phyloP scores from a whole-genome alignment of 2,888 invertebrate genomes.

The Metacarcinus magister region DNA sequence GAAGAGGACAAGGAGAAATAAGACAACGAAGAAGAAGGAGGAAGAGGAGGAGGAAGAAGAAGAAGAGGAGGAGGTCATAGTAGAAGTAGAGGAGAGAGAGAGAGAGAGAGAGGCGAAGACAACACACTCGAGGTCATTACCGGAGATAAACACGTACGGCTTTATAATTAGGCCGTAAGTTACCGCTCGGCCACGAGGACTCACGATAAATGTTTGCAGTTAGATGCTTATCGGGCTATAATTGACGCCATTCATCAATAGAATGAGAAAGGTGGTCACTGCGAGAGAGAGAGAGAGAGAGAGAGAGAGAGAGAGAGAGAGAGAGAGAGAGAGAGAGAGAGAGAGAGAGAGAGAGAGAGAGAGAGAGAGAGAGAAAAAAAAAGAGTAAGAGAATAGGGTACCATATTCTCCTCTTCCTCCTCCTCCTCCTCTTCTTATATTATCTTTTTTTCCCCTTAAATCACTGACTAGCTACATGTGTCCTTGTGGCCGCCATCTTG shows the following conservation, averaged over 20 bases:
- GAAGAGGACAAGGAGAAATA: neutral
- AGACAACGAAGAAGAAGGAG: neutral
- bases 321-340: conserved; percentile 30
- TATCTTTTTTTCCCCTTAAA: neutral
- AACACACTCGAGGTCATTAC: neutral
- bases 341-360: neutral
- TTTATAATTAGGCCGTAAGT: conserved; percentile 30
- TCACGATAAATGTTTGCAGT: conserved; percentile 43
- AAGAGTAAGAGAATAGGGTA: too few species aligned
- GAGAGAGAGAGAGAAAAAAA: too few species aligned
- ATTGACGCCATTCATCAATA: conserved; percentile 46
- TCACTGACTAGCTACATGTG: neutral
- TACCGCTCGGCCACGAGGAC: neutral
- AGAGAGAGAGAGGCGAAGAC: neutral
- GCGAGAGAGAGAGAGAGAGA: neutral
- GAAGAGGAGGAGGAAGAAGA: neutral
- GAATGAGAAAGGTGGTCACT: neutral
- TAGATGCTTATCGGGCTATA: conserved; percentile 9
- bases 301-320: neutral
- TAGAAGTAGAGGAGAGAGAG: neutral
- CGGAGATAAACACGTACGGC: conserved; percentile 6
- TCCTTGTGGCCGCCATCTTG: neutral
- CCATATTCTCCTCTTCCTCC: neutral
- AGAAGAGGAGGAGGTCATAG: neutral
- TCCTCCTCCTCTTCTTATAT: neutral